A percentile compares a stretch with the other conserved stretches of the same genome.
Evolutionary conservation across 2,113 vertebrate species (phyloP).

Genomic region (Arenaria interpres): DNA sequence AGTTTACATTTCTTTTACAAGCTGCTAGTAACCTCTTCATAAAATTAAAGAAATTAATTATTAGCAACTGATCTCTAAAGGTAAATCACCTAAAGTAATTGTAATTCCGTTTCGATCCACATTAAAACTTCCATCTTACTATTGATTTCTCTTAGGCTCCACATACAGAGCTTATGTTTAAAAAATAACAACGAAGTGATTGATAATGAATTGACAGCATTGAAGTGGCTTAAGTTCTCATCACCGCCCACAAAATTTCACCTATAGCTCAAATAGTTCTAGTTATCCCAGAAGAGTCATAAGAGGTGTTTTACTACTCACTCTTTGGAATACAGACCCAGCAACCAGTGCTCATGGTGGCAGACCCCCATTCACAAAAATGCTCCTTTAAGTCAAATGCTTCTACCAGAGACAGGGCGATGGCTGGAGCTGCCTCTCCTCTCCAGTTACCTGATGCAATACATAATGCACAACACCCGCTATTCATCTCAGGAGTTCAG

Average conservation of each 20-base stretch:
- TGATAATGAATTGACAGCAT: neutral
- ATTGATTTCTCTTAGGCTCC: neutral
- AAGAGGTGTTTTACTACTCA: neutral
- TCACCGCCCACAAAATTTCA: neutral
- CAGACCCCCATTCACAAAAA: neutral
- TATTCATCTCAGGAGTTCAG: neutral
- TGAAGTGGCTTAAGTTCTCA: neutral
- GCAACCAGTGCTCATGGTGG: neutral
- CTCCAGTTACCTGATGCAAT: neutral
- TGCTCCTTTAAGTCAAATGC: neutral
- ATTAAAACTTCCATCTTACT: neutral
- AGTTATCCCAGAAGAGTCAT: neutral
- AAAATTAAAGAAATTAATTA: constrained; percentile 3
- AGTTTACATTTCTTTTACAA: neutral
- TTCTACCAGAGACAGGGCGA: neutral
- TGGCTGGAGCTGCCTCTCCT: neutral
- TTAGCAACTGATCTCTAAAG: neutral
- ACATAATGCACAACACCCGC: neutral
- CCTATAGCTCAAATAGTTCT: neutral
- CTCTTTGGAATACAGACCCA: neutral
- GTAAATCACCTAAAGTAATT: neutral
- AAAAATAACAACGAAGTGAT: neutral
- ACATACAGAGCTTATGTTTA: neutral
- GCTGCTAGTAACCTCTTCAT: neutral
- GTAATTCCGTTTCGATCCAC: neutral